Evolutionary conservation across 2,888 invertebrate species (phyloP), one percentile per base, ranked within the genome.

Genomic region (Plagodis pulveraria): DNA sequence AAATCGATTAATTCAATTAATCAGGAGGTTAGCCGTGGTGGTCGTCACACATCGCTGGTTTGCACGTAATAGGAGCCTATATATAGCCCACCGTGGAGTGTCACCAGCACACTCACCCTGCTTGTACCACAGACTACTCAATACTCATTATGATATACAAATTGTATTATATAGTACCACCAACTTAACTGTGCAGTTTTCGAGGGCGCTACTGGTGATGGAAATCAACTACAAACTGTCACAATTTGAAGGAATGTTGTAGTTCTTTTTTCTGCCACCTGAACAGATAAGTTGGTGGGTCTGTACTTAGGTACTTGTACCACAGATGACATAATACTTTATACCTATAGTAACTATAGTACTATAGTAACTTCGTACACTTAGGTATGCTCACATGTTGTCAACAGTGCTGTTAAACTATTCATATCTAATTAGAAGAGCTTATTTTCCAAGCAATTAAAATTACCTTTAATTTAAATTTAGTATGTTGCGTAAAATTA

Each of bases 41-140:
- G 80, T 80, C 81, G 80, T 83, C 82, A 87, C 84, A 86, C 83
- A 75, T 82, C 86, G 80, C 62, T 84, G 84, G 75, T 66, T 77
- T 53, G 51, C 50, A 75, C 74, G 78, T 72, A 71, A 73, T 74
- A 76, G 74, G 75, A 73, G 65, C 81, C 87, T 90, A 91, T 87
- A 86, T 89, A 88, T 90, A 91, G 84, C 22, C 75, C 50, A n/a
- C 35, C 49, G 32, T 54, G 47, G 43, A 49, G 44, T 44, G 79
- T 74, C 74, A 77, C 77, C 73, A 72, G 67, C 63, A 70, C 74
- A 76, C 65, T 77, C 77, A 80, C 82, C 81, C 83, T 78, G 71
- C 71, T 82, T 78, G 71, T 71, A 70, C 78, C 73, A 74, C 65
- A 69, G 51, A 60, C 58, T 58, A 65, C 63, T 53, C 61, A 60